Percentiles rank a stretch among this genome's conserved stretches.
phyloP scores from a whole-genome alignment of 2,113 vertebrate species.

The Scortum barcoo region DNA sequence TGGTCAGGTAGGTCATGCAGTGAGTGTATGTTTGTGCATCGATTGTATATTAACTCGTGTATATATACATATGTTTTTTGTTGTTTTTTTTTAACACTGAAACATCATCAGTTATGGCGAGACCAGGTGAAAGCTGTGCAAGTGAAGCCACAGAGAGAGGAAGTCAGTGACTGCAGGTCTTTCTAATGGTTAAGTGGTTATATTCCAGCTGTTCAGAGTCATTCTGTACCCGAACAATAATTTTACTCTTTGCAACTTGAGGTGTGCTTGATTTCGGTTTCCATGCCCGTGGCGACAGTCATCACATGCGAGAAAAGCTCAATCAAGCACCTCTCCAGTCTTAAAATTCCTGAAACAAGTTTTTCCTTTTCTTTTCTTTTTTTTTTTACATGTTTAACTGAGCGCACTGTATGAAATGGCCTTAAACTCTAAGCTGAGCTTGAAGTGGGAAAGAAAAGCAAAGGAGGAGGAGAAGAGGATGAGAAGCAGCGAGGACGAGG shows the following conservation, averaged over 20 bases:
- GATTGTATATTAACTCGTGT: conserved; percentile 7
- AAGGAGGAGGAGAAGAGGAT: conserved; percentile 34
- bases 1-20: conserved; percentile 67
- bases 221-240: conserved; percentile 16
- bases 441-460: conserved; percentile 29
- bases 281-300: conserved; percentile 38
- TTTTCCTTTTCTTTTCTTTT: neutral
- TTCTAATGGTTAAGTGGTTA: conserved; percentile 24
- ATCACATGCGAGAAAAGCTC: conserved; percentile 47
- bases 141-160: conserved; percentile 25
- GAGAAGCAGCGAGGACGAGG: conserved; percentile 54
- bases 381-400: neutral
- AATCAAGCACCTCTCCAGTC: conserved; percentile 43
- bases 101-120: conserved; percentile 34
- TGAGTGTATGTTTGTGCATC: conserved; percentile 25
- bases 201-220: conserved; percentile 20
- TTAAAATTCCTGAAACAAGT: neutral
- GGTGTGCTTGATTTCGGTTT: conserved; percentile 50
- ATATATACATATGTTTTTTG: no score
- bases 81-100: conserved; percentile 27
- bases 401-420: conserved; percentile 20
- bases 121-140: conserved; percentile 29
- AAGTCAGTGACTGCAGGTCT: conserved; percentile 18
- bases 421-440: conserved; percentile 45
- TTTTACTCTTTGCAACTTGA: neutral